phyloP scores from a whole-genome alignment of 2,888 invertebrate species.

The Serripes groenlandicus region DNA sequence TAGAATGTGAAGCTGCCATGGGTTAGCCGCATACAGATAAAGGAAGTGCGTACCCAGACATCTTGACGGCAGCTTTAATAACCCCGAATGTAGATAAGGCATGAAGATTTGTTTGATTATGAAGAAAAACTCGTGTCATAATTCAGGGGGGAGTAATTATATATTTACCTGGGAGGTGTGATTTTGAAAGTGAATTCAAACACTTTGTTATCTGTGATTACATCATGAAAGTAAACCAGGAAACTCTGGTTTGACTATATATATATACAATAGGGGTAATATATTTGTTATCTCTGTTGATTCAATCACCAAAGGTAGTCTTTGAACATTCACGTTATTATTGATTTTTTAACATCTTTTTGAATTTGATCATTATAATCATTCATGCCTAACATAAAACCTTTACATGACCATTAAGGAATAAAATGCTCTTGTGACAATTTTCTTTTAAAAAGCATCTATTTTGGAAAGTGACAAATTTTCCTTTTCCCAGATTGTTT shows the following conservation, averaged over 20 bases:
- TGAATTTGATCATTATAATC: too few species aligned
- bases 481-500: too few species aligned
- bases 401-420: too few species aligned
- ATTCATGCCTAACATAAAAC: too few species aligned
- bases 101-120: conserved; percentile 41
- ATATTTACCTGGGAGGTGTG: conserved; percentile 18
- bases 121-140: conserved; percentile 27
- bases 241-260: background rate
- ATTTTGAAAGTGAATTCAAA: conserved; percentile 24
- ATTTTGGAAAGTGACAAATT: too few species aligned
- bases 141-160: background rate
- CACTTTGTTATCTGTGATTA: conserved; percentile 13
- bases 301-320: too few species aligned
- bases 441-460: too few species aligned
- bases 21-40: conserved; percentile 8
- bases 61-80: conserved; percentile 51
- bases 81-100: conserved; percentile 40
- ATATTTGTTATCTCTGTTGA: too few species aligned
- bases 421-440: too few species aligned
- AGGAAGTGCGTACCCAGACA: conserved; percentile 37
- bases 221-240: conserved; percentile 1
- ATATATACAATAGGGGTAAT: background rate
- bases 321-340: too few species aligned
- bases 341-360: too few species aligned
- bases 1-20: conserved; percentile 7